These are phyloP conservation scores for Carpatolechia fugitivella DNA, from an alignment of 2,888 invertebrate genomes.

Conservation along the genomic window DNA sequence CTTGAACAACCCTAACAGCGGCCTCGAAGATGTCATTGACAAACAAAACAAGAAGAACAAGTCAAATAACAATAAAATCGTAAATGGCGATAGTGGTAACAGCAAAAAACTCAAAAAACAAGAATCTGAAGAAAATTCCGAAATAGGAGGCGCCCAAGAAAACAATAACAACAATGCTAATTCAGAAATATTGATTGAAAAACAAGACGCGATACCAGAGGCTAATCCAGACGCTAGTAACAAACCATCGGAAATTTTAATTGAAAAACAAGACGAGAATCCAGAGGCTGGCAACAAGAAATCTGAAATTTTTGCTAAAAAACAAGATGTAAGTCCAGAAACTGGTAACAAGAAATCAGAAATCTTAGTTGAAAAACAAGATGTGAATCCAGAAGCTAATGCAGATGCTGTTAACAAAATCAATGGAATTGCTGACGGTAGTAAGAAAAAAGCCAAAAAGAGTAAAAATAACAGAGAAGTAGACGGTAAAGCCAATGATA, in stretches of 20 bases:
- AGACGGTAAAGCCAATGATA: conserved; percentile 27
- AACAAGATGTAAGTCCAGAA: no score
- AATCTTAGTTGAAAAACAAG: not conserved
- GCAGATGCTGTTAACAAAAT: not conserved
- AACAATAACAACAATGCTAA: conserved; percentile 6
- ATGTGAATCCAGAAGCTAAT: not conserved
- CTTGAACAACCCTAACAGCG: conserved; percentile 27
- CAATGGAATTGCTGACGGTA: conserved; percentile 4
- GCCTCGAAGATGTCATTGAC: conserved; percentile 17
- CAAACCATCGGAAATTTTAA: conserved; percentile 6
- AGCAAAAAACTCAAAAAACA: conserved; percentile 16
- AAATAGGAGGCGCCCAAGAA: conserved; percentile 1
- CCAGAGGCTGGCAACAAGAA: no score
- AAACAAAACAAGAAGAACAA: conserved; percentile 28
- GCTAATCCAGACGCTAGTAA: no score
- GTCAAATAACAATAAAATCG: conserved; percentile 17
- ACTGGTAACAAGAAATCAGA: conserved; percentile 3
- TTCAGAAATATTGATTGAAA: conserved; percentile 3
- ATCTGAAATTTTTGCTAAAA: no score
- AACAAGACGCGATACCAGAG: no score
- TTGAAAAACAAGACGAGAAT: not conserved
- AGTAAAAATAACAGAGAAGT: conserved; percentile 24
- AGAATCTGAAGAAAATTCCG: conserved; percentile 20
- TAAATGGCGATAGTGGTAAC: conserved; percentile 13
- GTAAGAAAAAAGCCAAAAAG: conserved; percentile 33